Evolutionary conservation across 2,888 invertebrate genomes (phyloP).

Genomic region (Apamea sordens): DNA sequence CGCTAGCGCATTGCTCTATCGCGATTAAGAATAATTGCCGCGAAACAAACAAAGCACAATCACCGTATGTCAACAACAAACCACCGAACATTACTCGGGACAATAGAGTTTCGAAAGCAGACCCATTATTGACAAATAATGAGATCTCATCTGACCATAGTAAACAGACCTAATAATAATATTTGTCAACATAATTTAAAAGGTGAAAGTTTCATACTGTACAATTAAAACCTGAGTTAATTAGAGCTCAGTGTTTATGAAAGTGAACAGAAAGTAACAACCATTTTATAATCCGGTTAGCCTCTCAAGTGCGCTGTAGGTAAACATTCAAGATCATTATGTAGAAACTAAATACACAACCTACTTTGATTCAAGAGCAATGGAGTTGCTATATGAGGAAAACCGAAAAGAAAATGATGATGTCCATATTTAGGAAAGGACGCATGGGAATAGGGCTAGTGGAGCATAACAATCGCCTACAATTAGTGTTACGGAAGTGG

Average conservation of each 20-base stretch:
- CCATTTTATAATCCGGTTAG: slow-evolving; percentile 36
- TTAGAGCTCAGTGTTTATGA: slow-evolving; percentile 46
- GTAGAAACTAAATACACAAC: slow-evolving; percentile 2
- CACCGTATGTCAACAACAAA: slow-evolving; percentile 47
- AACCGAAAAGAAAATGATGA: slow-evolving; percentile 54
- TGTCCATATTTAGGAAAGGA: slow-evolving; percentile 71
- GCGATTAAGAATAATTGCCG: slow-evolving; percentile 63
- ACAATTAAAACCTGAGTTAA: slow-evolving; percentile 28
- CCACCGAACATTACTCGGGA: slow-evolving; percentile 35
- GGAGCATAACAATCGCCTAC: slow-evolving; percentile 74
- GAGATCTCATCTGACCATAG: slow-evolving; percentile 4
- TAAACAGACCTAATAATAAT: slow-evolving; percentile 11
- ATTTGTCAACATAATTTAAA: slow-evolving; percentile 29
- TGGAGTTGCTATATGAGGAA: slow-evolving; percentile 40
- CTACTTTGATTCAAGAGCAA: slow-evolving; percentile 11
- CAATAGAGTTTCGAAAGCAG: slow-evolving; percentile 46
- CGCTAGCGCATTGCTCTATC: slow-evolving; percentile 45
- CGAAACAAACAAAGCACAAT: slow-evolving; percentile 52
- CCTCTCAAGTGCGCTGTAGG: background rate
- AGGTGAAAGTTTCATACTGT: slow-evolving; percentile 37
- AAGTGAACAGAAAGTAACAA: slow-evolving; percentile 48
- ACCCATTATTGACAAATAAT: slow-evolving; percentile 39
- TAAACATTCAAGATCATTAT: slow-evolving; percentile 11
- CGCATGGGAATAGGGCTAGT: slow-evolving; percentile 67
- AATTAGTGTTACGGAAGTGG: slow-evolving; percentile 77